Base-by-base conservation (phyloP, 1,140 invertebrate species). In the Maconellicoccus hirsutus region DNA sequence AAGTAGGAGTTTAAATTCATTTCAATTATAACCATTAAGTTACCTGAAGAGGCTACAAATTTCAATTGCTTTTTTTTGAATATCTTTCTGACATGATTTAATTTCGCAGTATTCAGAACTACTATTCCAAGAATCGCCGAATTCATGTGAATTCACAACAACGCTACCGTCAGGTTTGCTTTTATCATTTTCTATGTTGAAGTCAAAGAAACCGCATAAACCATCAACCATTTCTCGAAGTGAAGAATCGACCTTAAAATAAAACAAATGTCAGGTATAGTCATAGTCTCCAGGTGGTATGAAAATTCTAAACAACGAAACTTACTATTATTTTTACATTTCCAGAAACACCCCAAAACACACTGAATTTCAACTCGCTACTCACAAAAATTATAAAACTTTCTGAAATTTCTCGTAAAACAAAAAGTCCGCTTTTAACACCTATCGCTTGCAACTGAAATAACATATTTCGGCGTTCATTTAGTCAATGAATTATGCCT, bases 151-250 rank as follows among this genome's bases (percentile, higher is more conserved):
- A 12, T 82, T 85, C n/a, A 79, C 76, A 1, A 87, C 83, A 12
- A 82, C 74, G 22, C 74, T 78, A 0, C 89, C 90, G 77, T 87
- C 83, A 0, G 90, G 89, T 72, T 85, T 83, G 12, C 84, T 80
- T 66, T 85, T 86, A 76, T 93, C 91, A 77, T 92, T 88, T 23
- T 75, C 73, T 0, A 78, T 71, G 27, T 84, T 78, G 0, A 85
- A 85, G 78, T 90, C 87, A 76, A 86, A 91, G 71, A 84, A 87
- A 2, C 91, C 91, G 75, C 91, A 93, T 0, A 93, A 76, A 0
- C 91, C 91, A 75, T 90, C 88, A 0, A 93, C 85, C 21, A 59
- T 72, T 22, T 59, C 70, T 25, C 39, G 70, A 6, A 70, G 70
- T 38, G 26, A 66, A n/a, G 72, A 69, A 33, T 72, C 70, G 0